Base-by-base conservation (phyloP, 2,888 invertebrate species). In the Xylophagus ater region DNA sequence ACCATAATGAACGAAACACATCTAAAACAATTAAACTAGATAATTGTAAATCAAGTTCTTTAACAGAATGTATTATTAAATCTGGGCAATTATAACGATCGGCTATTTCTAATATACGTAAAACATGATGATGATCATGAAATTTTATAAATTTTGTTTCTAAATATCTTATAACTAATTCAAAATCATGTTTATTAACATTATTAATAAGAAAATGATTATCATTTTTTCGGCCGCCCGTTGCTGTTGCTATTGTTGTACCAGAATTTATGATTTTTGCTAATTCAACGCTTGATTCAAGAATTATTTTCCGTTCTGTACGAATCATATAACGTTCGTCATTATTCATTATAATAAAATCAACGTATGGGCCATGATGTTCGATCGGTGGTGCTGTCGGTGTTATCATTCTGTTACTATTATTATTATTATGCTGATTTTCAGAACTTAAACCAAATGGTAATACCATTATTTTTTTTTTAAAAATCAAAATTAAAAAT, bases 11-110 rank as follows among this genome's bases (percentile, higher is more conserved):
- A 33, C 61, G 58, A 31, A 59, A 65, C 19, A 65, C 57, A 44
- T 65, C 63, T 45, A 65, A 40, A 3, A 62, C 65, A 31, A 61
- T 65, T 37, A 57, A 56, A 46, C 60, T 57, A 38, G 60, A 58
- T 25, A 65, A 52, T 44, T 61, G 59, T 34, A 62, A 51, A 52
- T 65, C 65, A 36, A 65, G 51, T 50, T 65, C 64, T 37, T 62
- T 60, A 39, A 64, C 61, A 45, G 64, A 63, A 42, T 62, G 59
- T 21, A 60, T 63, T 12, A 63, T 60, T 51, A 65, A 49, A 51
- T 64, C 65, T 30, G 65, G 64, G 46, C 65, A 65, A 50, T 64
- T 62, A 46, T 57, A 65, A 34, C 60, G 57, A 48, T 62, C 62
- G 36, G 65, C 58, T 44, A 65, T 48, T 43, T 65, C 62, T 21